Evolutionary conservation across 2,888 invertebrate genomes (phyloP).

Genomic region (Enoplolaimus lenunculus): DNA sequence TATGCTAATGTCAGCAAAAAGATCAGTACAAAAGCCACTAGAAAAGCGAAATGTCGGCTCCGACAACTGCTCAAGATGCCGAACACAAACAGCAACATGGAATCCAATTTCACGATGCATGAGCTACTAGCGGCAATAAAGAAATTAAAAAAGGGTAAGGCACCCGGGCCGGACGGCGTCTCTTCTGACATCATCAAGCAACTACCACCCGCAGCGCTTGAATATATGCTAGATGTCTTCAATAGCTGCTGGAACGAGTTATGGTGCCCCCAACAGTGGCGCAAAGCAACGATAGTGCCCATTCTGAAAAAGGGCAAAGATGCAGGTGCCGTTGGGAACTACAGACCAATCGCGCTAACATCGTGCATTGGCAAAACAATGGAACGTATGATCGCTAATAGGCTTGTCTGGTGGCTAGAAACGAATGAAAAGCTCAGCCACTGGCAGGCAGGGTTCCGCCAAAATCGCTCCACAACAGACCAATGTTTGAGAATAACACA

Average conservation of each 20-base stretch:
- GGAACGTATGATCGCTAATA: no score
- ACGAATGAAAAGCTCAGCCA: no score
- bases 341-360: not conserved
- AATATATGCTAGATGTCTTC: not conserved
- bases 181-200: conserved; percentile 2
- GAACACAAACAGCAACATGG: no score
- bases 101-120: no score
- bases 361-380: not conserved
- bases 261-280: not conserved
- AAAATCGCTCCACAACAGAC: no score
- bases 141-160: not conserved
- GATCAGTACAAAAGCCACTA: not conserved
- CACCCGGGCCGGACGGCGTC: conserved; percentile 10
- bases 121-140: not conserved
- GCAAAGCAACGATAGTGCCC: not conserved
- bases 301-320: not conserved
- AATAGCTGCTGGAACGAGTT: not conserved
- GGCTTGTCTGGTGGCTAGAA: no score
- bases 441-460: no score
- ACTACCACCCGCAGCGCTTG: not conserved
- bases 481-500: no score
- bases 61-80: no score
- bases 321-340: not conserved
- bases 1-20: conserved; percentile 11
- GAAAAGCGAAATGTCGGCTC: not conserved